Evolutionary conservation across 1,140 invertebrate genomes (phyloP).

Genomic region (Caenorhabditis inopinata): DNA sequence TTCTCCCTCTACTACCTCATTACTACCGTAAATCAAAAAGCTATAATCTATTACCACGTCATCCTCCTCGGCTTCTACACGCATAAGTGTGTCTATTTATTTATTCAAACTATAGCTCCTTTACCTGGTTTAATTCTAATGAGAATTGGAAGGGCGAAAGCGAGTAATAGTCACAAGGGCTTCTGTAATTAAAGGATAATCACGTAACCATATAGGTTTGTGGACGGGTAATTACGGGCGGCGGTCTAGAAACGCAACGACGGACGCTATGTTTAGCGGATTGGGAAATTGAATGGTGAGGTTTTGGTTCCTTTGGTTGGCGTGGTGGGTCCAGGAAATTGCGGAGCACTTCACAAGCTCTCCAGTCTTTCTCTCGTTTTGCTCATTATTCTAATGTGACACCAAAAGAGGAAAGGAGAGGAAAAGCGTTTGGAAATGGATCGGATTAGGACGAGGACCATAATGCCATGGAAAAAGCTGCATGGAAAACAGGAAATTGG

Average conservation of each 20-base stretch:
- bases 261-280: not conserved
- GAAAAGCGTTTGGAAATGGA: not conserved
- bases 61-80: not conserved
- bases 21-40: slow-evolving; percentile 32
- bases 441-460: slow-evolving; percentile 12
- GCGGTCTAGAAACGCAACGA: not conserved
- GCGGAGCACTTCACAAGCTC: slow-evolving; percentile 26
- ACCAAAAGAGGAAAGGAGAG: not conserved
- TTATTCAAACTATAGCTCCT: not conserved
- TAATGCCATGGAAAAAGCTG: slow-evolving; percentile 24
- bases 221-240: slow-evolving; percentile 11
- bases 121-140: not conserved
- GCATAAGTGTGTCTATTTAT: no score
- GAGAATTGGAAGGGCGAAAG: not conserved
- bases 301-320: not conserved
- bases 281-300: not conserved
- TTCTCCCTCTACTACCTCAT: slow-evolving; percentile 12
- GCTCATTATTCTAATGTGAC: slow-evolving; percentile 29
- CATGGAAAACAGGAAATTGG: slow-evolving; percentile 20
- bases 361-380: slow-evolving; percentile 1
- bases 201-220: slow-evolving; percentile 19
- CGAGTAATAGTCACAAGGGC: not conserved
- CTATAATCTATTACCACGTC: slow-evolving; percentile 21
- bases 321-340: slow-evolving; percentile 28
- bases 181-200: slow-evolving; percentile 25